A percentile compares a stretch with the other conserved stretches of the same genome.
phyloP scores from a whole-genome alignment of 2,797 vertebrate genomes.

The Gymnodraco acuticeps region DNA sequence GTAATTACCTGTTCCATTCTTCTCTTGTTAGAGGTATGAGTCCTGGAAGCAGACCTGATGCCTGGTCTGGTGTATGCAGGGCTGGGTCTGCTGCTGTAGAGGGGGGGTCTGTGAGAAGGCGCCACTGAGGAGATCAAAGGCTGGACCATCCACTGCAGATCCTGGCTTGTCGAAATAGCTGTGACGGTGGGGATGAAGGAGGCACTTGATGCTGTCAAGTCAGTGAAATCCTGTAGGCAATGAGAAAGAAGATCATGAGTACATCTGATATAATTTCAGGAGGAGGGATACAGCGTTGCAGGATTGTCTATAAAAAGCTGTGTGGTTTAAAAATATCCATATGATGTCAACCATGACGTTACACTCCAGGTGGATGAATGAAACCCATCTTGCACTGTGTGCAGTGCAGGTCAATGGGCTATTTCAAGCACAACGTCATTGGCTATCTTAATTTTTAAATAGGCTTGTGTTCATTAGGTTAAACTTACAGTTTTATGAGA shows the following conservation, averaged over 20 bases:
- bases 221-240: slow-evolving; percentile 90
- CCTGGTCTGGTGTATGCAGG: slow-evolving; percentile 69
- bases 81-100: slow-evolving; percentile 82
- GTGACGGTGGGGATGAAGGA: slow-evolving; percentile 95
- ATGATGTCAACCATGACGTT: slow-evolving; percentile 92
- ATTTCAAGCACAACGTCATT: slow-evolving; percentile 4
- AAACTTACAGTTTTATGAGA: slow-evolving; percentile 1
- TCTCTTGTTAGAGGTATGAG: slow-evolving; percentile 83
- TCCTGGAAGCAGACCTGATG: slow-evolving; percentile 83
- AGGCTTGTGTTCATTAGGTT: not conserved
- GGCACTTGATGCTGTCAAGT: slow-evolving; percentile 89
- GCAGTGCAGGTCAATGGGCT: slow-evolving; percentile 35
- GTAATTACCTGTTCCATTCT: slow-evolving; percentile 90
- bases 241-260: slow-evolving; percentile 48
- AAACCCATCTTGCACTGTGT: slow-evolving; percentile 45
- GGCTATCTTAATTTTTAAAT: not conserved
- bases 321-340: slow-evolving; percentile 89
- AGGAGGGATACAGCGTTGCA: slow-evolving; percentile 25
- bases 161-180: slow-evolving; percentile 90
- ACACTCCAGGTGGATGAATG: slow-evolving; percentile 86
- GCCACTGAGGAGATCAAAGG: slow-evolving; percentile 91
- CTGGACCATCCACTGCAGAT: slow-evolving; percentile 96
- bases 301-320: slow-evolving; percentile 74
- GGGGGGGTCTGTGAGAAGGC: slow-evolving; percentile 89
- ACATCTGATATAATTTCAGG: slow-evolving; percentile 42